Evolutionary conservation across 2,113 vertebrate species (phyloP).

Genomic region (Paramormyrops kingsleyae): DNA sequence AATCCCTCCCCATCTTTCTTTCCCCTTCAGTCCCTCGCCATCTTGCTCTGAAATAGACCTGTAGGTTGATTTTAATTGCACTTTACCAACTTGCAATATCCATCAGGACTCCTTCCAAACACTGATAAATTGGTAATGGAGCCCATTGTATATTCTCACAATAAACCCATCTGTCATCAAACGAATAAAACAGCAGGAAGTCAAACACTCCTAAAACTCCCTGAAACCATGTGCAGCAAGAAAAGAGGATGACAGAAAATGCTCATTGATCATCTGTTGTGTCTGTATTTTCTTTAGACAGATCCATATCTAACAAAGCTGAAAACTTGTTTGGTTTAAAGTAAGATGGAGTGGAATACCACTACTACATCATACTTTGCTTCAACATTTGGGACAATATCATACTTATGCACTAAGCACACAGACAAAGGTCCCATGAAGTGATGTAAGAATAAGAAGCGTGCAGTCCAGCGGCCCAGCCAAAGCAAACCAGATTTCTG

Average conservation of each 20-base stretch:
- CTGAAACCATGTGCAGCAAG: not conserved
- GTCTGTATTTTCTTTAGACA: not conserved
- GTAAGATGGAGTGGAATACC: not conserved
- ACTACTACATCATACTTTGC: not conserved
- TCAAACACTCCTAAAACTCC: not conserved
- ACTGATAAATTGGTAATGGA: not conserved
- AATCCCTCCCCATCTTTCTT: not conserved
- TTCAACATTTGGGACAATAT: not conserved
- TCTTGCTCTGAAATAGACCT: not conserved
- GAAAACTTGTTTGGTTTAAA: not conserved
- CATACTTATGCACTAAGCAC: not conserved
- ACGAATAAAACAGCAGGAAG: not conserved
- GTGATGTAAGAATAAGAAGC: not conserved
- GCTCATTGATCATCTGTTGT: not conserved
- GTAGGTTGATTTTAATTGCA: not conserved
- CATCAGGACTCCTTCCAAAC: not conserved
- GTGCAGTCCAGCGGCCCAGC: not conserved
- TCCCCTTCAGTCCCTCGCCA: not conserved
- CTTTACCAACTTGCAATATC: too few species aligned
- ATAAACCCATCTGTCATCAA: not conserved
- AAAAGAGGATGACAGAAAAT: not conserved
- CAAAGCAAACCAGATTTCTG: not conserved
- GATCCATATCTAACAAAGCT: not conserved
- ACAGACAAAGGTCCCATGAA: not conserved
- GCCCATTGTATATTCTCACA: not conserved